Percentiles rank a stretch among this genome's conserved stretches.
phyloP scores from a whole-genome alignment of 2,888 invertebrate species.

The Petrolisthes manimaculis region DNA sequence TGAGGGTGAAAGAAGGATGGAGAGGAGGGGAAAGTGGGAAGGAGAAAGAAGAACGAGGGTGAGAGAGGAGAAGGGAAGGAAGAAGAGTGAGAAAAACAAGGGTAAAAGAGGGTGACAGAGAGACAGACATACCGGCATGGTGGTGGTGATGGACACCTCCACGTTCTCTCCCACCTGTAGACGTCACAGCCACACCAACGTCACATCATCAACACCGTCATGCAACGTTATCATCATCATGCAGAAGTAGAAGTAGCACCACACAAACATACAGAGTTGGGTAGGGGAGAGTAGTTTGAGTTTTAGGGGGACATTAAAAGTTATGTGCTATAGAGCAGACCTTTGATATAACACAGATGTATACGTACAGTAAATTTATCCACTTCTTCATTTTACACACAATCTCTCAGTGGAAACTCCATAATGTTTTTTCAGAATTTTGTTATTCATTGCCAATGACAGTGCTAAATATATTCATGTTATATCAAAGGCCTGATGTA shows the following conservation, averaged over 20 bases:
- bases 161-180: slow-evolving; percentile 43
- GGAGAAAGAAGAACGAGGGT: neutral
- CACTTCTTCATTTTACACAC: too few species aligned
- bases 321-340: too few species aligned
- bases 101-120: neutral
- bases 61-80: neutral
- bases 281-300: too few species aligned
- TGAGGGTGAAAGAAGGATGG: neutral
- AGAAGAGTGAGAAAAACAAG: neutral
- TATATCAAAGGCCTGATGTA: too few species aligned
- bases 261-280: neutral
- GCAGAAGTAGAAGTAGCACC: neutral
- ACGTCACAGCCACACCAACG: slow-evolving; percentile 18
- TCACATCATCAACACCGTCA: neutral
- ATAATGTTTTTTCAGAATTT: too few species aligned
- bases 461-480: too few species aligned
- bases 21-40: neutral
- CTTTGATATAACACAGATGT: neutral
- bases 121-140: slow-evolving; percentile 27
- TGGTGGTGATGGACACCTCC: slow-evolving; percentile 40
- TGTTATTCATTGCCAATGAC: too few species aligned
- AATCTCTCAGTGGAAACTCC: too few species aligned
- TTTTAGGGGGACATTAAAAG: too few species aligned
- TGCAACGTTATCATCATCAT: slow-evolving; percentile 7
- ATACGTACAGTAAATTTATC: too few species aligned